Base-by-base conservation (phyloP, 2,888 invertebrate species). In the Pocota personata region DNA sequence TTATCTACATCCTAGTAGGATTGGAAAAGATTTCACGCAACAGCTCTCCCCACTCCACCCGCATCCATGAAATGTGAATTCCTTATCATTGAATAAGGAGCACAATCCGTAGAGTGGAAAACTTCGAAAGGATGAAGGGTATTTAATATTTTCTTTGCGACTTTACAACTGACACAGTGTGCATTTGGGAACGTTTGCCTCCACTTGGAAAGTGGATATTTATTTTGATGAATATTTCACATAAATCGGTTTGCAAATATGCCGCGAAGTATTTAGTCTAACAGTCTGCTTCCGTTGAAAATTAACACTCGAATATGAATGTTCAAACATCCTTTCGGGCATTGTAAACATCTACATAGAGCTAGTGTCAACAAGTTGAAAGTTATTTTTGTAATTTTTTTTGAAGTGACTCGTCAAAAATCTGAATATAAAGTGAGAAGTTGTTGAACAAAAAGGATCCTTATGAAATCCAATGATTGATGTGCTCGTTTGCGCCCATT, bases 111-210 rank as follows among this genome's bases (percentile, higher is more conserved):
- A 48, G 43, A 43, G 32, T 30, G 16, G 48, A 19, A 71, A 82
- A 66, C 77, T 58, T 66, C 27, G 4, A 10, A 30, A 50, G 66
- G 32, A 58, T 66, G 27, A 75, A 50, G 21, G 35, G 57, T 35
- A 55, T 72, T 72, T 78, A 58, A 71, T 82, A 66, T 77, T 82
- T 82, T 37, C 52, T 43, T 46, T 69, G 8, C 10, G 35, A 82
- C 55, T 77, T 64, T 66, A 27, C 55, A 32, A 30, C 60, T 40
- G 4, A 27, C 16, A 12, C 21, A n/a, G 32, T 12, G 48, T 43
- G 2, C 60, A 57, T 58, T 52, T 52, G 16, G 27, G 27, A 27
- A 43, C 12, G 10, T 48, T 6, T 19, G 4, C 27, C 14, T 21
- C n/a, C 5, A 8, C 48, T 8, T 30, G 10, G 3, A 1, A 62